phyloP scores from a whole-genome alignment of 1,140 invertebrate species.

The Drosophila nebulosa region DNA sequence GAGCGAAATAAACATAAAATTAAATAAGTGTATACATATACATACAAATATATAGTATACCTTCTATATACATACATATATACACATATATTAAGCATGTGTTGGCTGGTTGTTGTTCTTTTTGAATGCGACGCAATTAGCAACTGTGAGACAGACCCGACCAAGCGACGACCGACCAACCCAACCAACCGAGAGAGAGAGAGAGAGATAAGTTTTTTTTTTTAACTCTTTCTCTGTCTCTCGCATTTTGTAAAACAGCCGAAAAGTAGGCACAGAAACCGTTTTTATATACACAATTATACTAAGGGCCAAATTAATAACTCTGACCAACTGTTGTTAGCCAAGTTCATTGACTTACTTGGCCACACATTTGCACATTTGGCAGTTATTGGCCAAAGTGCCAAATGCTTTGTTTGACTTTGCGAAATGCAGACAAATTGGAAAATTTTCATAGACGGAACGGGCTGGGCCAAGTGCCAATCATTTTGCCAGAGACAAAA shows the following conservation, averaged over 20 bases:
- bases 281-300: background rate
- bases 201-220: background rate
- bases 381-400: constrained; percentile 15
- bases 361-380: constrained; percentile 39
- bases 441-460: constrained; percentile 6
- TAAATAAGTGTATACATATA: background rate
- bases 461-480: constrained; percentile 3
- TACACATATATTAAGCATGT: background rate
- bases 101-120: background rate
- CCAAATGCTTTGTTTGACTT: constrained; percentile 53
- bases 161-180: too few species aligned
- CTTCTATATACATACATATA: background rate
- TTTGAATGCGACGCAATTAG: constrained; percentile 1
- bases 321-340: constrained; percentile 7
- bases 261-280: constrained; percentile 9
- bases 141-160: background rate
- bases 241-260: constrained; percentile 22
- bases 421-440: constrained; percentile 47
- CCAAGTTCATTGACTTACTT: constrained; percentile 22
- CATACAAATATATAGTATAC: background rate
- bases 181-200: background rate
- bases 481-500: background rate
- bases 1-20: constrained; percentile 10
- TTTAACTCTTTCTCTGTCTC: background rate
- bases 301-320: constrained; percentile 12